Conservation (phyloP, 2,888 invertebrate species). For the Ochropleura leucogaster region DNA sequence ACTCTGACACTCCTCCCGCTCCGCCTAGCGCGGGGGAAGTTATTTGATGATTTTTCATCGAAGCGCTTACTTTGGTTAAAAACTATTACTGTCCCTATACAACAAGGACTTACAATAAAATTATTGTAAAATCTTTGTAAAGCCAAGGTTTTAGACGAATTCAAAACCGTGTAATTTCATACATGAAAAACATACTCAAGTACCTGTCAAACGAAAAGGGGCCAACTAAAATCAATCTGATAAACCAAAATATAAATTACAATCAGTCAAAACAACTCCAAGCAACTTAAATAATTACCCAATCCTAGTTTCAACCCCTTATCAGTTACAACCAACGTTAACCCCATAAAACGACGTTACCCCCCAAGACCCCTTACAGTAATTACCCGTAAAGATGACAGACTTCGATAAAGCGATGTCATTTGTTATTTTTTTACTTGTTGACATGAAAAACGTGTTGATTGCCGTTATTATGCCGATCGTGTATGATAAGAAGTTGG, state of each 20-base stretch:
- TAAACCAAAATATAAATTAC: constrained; percentile 20
- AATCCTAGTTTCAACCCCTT: constrained; percentile 44
- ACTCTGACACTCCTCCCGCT: no score
- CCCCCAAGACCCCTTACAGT: constrained; percentile 54
- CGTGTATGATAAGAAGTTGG: constrained; percentile 76
- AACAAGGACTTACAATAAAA: no score
- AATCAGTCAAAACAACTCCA: constrained; percentile 43
- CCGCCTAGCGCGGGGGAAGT: no score
- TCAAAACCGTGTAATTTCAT: no score
- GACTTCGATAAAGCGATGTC: constrained; percentile 79
- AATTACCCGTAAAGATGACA: constrained; percentile 81
- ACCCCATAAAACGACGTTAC: constrained; percentile 50
- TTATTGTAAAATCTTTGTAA: no score
- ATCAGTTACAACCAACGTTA: constrained; percentile 52
- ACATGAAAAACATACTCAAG: no score
- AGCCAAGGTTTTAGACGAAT: no score
- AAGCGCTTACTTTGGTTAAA: no score
- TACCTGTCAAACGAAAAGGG: neutral
- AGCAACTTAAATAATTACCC: constrained; percentile 53
- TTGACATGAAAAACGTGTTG: constrained; percentile 86
- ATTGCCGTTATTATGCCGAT: constrained; percentile 83
- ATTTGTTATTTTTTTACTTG: constrained; percentile 83
- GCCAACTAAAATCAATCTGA: neutral
- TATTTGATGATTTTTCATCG: no score
- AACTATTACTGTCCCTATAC: no score